Evolutionary conservation across 2,797 vertebrate genomes (phyloP), one percentile per base, ranked within the genome.

Genomic region (Manis pentadactyla): DNA sequence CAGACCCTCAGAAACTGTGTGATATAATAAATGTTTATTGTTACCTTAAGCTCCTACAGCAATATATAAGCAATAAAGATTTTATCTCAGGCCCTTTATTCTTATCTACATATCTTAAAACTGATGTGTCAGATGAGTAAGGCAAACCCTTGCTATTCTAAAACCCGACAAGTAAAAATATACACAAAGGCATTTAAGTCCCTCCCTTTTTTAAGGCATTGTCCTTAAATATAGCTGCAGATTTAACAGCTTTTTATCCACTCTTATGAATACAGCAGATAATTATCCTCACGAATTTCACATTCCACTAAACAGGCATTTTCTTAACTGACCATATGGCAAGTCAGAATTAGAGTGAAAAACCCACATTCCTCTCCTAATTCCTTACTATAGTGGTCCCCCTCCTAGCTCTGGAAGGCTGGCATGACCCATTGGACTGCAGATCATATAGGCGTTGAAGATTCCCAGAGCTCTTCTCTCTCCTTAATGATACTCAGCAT

Each of bases 221-320:
- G 10, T 46, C 53, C 34, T 87, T 95, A 93, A 87, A 61, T 79
- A 57, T 53, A 57, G 37, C 49, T 94, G 69, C 59, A 42, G 27
- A 68, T 51, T 95, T 94, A 51, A 46, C 29, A 55, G 79, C 25
- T n/a, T 83, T 94, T 90, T 63, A 94, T 89, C n/a, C 39, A 69
- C 75, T 83, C 49, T 87, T 87, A 73, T 31, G 68, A 78, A 49
- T 31, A 15, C 5, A 74, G 61, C 31, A 73, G 90, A 49, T 89
- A 81, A 91, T 86, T 86, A 91, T 74, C 39, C 37, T 95, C 29
- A 51, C 77, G 78, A 93, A 87, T 95, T 79, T 97, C 93, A 94
- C 46, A 59, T 87, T 84, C 83, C 42, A 66, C 59, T 74, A 73
- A 84, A 49, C 23, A 63, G 83, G 37, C n/a, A n/a, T 95, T 97